phyloP scores from a whole-genome alignment of 2,113 vertebrate genomes.

The Ictalurus furcatus region DNA sequence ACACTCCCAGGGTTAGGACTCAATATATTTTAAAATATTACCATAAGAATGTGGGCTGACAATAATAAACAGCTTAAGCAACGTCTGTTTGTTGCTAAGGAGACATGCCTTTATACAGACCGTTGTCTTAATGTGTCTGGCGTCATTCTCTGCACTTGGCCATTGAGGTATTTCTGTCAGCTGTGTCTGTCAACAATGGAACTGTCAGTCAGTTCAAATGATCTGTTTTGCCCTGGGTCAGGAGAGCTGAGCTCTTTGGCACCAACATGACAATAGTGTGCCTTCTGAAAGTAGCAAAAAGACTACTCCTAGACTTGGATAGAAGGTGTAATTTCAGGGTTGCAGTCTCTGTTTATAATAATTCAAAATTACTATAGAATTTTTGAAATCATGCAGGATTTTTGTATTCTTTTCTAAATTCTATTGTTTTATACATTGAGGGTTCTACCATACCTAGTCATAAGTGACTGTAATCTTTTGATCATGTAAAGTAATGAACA shows the following conservation, averaged over 20 bases:
- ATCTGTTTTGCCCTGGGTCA: neutral
- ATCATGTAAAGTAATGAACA: neutral
- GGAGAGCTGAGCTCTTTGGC: neutral
- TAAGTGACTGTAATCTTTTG: neutral
- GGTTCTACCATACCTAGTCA: neutral
- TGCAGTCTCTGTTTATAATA: neutral
- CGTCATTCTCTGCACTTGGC: slow-evolving; percentile 5
- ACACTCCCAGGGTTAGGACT: slow-evolving; percentile 35
- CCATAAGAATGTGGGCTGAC: slow-evolving; percentile 43
- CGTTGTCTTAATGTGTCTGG: slow-evolving; percentile 29
- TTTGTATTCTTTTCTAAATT: neutral
- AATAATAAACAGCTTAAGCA: slow-evolving; percentile 51
- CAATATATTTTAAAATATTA: slow-evolving; percentile 55
- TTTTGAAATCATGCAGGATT: neutral
- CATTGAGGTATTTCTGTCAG: slow-evolving; percentile 32
- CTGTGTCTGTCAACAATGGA: slow-evolving; percentile 27
- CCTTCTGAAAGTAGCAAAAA: neutral
- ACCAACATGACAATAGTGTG: neutral
- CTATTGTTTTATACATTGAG: neutral
- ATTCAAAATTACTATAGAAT: neutral
- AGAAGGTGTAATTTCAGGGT: neutral
- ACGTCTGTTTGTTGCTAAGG: slow-evolving; percentile 45
- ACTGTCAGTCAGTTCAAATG: slow-evolving; percentile 39
- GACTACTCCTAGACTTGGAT: neutral
- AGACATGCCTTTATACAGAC: slow-evolving; percentile 35